Percentiles rank a stretch among this genome's conserved stretches.
Conservation (phyloP, 2,888 invertebrate species). For the Ochropacha duplaris region DNA sequence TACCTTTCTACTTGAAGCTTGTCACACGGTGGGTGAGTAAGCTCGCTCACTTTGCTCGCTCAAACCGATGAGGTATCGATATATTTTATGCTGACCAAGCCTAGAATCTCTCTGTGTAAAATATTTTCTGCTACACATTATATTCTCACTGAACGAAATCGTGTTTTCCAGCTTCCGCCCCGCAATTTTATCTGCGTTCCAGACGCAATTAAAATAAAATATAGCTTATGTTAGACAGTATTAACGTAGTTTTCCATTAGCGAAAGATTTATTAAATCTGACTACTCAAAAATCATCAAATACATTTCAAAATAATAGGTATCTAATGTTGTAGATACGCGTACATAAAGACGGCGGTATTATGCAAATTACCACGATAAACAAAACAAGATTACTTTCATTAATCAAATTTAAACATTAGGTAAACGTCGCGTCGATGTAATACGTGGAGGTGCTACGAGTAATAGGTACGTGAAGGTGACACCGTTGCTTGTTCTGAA, state of each 20-base stretch:
- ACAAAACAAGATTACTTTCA: neutral
- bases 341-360: neutral
- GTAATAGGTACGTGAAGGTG: neutral
- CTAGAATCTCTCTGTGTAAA: too few relatives aligned
- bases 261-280: too few relatives aligned
- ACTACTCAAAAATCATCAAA: too few relatives aligned
- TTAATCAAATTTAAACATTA: neutral
- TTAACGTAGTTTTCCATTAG: too few relatives aligned
- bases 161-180: too few relatives aligned
- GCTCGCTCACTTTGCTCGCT: neutral
- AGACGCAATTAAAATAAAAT: too few relatives aligned
- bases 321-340: neutral
- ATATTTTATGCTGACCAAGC: neutral
- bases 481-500: constrained; percentile 14
- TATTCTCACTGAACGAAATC: too few relatives aligned
- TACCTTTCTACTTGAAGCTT: constrained; percentile 26
- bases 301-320: too few relatives aligned
- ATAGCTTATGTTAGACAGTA: too few relatives aligned
- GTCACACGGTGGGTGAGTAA: constrained; percentile 3
- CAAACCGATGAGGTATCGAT: too few relatives aligned
- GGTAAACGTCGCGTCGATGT: neutral
- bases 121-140: too few relatives aligned
- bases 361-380: neutral
- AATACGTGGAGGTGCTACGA: neutral
- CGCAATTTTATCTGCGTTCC: too few relatives aligned